Base-by-base conservation (phyloP, 53 echinoderm and acorn worm species). In the Pentamera pediparva region DNA sequence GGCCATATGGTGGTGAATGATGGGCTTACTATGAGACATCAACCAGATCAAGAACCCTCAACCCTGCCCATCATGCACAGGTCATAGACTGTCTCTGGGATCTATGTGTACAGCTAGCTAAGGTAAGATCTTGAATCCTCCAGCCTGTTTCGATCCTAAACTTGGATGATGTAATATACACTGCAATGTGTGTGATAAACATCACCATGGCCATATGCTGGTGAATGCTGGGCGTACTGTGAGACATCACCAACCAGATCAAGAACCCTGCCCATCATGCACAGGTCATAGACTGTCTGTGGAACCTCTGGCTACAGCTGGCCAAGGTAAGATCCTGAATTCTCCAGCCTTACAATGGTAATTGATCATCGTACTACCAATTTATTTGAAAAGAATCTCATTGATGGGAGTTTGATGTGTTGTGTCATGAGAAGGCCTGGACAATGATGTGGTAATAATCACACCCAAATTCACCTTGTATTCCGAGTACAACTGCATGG, bases 81-180 rank as follows among this genome's bases (percentile, higher is more conserved):
- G 96, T 95, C 53, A 65, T 91, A 41, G 87, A 91, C 57, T 95
- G 90, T 70, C 88, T 95, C 4, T 95, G 96, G 91, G 82, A 80
- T 7, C 81, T 85, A 21, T 95, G 96, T 90, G 87, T 87, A 78
- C 55, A 80, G 62, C 61, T 95, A 30, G 90, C 85, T 24, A 95
- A 95, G 83, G 91, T 91, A 71, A 69, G 82, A 15, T 12, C 1
- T n/a, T n/a, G n/a, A n/a, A n/a, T n/a, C n/a, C n/a, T n/a, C n/a
- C n/a, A n/a, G n/a, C n/a, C n/a, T n/a, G n/a, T n/a, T n/a, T n/a
- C n/a, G n/a, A n/a, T n/a, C n/a, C n/a, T n/a, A n/a, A n/a, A n/a
- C n/a, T n/a, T n/a, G n/a, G n/a, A n/a, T n/a, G n/a, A n/a, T n/a
- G n/a, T n/a, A n/a, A n/a, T n/a, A n/a, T n/a, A n/a, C n/a, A n/a